Percentiles rank a stretch among this genome's conserved stretches.
Evolutionary conservation across 2,113 vertebrate genomes (phyloP).

Genomic region (Ailuropoda melanoleuca): DNA sequence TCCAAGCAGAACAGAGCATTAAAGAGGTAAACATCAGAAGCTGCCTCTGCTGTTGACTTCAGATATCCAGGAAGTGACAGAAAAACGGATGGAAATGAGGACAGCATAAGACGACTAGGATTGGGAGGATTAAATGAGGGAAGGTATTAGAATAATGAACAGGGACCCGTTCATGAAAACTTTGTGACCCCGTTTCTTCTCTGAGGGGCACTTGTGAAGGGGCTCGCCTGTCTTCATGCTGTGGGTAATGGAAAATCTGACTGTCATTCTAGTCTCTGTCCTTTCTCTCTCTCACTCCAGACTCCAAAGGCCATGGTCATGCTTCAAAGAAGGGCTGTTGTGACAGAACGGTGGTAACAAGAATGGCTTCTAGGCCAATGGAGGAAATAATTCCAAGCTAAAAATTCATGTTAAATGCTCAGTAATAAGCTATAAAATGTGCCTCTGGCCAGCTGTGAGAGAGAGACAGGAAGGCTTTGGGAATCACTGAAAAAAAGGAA

Average conservation of each 20-base stretch:
- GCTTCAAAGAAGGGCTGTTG: neutral
- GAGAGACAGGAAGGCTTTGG: neutral
- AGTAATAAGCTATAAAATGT: slow-evolving; percentile 6
- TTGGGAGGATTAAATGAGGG: neutral
- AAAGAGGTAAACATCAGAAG: neutral
- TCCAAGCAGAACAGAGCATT: neutral
- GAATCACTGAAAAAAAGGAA: neutral
- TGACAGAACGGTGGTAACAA: neutral
- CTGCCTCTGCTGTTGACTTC: neutral
- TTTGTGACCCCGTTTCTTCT: neutral
- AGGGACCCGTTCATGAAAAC: neutral
- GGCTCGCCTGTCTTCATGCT: neutral
- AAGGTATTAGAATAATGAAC: neutral
- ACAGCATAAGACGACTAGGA: neutral
- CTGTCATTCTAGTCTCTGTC: neutral
- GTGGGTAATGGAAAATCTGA: neutral
- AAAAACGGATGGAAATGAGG: neutral
- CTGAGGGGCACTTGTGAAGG: neutral
- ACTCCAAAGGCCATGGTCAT: neutral
- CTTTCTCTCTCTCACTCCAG: neutral
- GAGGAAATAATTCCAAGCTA: slow-evolving; percentile 9
- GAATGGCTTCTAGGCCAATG: neutral
- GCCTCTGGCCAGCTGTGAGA: neutral
- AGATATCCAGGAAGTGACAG: neutral
- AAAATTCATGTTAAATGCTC: neutral